phyloP scores from a whole-genome alignment of 1,140 invertebrate genomes.

The Hesperophylax magnus region DNA sequence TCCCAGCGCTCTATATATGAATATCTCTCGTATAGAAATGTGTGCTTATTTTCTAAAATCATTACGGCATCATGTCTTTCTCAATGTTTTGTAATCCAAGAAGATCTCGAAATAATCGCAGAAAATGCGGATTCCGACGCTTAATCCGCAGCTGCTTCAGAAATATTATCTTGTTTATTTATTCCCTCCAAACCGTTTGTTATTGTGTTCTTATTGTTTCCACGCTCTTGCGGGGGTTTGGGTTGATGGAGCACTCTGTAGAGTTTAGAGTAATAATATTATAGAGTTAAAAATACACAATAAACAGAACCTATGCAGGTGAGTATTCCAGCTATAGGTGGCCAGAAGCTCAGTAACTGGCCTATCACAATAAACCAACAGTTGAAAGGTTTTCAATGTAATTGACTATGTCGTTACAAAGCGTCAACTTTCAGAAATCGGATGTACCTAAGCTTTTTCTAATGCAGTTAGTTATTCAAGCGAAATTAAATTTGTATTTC shows the following conservation, averaged over 20 bases:
- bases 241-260: background rate
- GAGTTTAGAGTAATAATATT: background rate
- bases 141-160: constrained; percentile 25
- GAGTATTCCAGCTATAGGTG: too few species aligned
- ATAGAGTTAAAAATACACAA: background rate
- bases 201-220: constrained; percentile 13
- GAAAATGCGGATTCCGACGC: constrained; percentile 11
- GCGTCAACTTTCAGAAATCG: too few species aligned
- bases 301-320: too few species aligned
- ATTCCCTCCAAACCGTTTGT: constrained; percentile 7
- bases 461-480: too few species aligned
- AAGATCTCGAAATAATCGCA: constrained; percentile 40
- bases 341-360: too few species aligned
- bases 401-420: too few species aligned
- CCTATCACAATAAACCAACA: too few species aligned
- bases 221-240: background rate
- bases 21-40: constrained; percentile 18
- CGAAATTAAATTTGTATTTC: too few species aligned
- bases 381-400: too few species aligned
- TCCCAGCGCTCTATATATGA: too few species aligned
- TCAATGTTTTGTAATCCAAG: constrained; percentile 38
- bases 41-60: constrained; percentile 32
- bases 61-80: constrained; percentile 19
- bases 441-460: too few species aligned
- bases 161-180: constrained; percentile 8